Base-by-base conservation (phyloP, 1,140 invertebrate species). In the Aethina tumida region DNA sequence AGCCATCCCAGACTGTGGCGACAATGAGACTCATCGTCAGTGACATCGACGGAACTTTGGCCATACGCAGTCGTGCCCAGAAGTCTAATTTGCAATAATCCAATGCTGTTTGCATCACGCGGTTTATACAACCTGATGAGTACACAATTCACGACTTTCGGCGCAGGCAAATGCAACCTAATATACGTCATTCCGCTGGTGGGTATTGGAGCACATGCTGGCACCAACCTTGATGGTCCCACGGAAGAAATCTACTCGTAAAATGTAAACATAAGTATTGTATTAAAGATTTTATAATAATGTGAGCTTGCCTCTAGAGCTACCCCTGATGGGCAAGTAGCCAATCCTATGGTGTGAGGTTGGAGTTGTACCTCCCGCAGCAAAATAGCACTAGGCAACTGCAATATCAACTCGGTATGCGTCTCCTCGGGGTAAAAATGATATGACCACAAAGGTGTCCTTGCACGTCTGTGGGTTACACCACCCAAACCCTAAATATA, bases 371-470 rank as follows among this genome's bases (percentile, higher is more conserved):
- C 80, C 69, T 93, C 87, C 54, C 77, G 81, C n/a, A 94, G 62
- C 30, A 91, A 65, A 50, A 92, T 76, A n/a, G 89, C 87, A 58
- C 85, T 91, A 1, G 88, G 89, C 46, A 94, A 62, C n/a, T 77
- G 80, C 13, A 94, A 74, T 4, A 79, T 84, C 4, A 94, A 68
- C 58, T 92, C 87, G 1, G 92, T 80, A 66, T 82, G 86, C 6
- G 76, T 76, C 64, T 94, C 89, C 49, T 90, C 85, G 1, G 86
- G 85, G 63, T 88, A 90, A 65, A 91, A 95, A 62, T 93, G 86
- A 63, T 93, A 91, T 19, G 84, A 85, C 84, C 89, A 92, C 25
- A 88, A 83, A 1, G 90, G 81, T 5, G 84, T 84, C 35, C 89
- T 70, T 1, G 88, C 83, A 45, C 88, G 66, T 45, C 86, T 69